Base-by-base conservation (phyloP, 2,888 invertebrate species). In the Punctoribates punctum region DNA sequence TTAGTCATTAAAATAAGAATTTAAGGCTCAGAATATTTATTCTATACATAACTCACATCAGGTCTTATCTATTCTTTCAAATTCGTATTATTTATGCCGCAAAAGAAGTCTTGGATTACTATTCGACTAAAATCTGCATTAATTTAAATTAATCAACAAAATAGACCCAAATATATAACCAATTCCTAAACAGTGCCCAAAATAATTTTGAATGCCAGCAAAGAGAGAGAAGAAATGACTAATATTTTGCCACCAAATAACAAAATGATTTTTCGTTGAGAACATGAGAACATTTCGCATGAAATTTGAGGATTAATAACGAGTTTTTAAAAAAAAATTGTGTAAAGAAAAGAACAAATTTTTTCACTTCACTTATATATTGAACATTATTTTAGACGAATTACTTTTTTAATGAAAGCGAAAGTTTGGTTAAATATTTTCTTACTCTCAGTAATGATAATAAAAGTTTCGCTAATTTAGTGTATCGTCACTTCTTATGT, bases 401-500 rank as follows among this genome's bases (percentile, higher is more conserved):
- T 13, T 54, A 23, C 20, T 54, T 54, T 20, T 8, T 20, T 54
- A 23, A 20, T 20, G 23, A 20, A 20, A 20, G 23, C 9, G n/a
- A 54, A 20, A 17, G 3, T 48, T 17, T 48, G 3, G 48, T 9
- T n/a, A 1, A 54, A 20, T 4, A 20, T 54, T 54, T 54, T 2
- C 3, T 48, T 42, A 9, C 8, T 1, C 42, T 1, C 1, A 54
- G 5, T 54, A 54, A 20, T n/a, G 11, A 20, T 15, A 60, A 60
- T 60, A 60, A 60, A 60, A 25, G 60, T 60, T 60, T 60, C 13
- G 27, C 27, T 60, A 60, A 60, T 27, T 27, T 60, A 57, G 0
- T 23, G 27, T 23, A 60, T 60, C 23, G 15, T 60, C 23, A 60
- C 25, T 25, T 27, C 13, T 60, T 25, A 27, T 60, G 27, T 60